These are phyloP conservation scores for Illadopsis cleaveri DNA, from an alignment of 2,113 vertebrate species.

Conservation along the genomic window DNA sequence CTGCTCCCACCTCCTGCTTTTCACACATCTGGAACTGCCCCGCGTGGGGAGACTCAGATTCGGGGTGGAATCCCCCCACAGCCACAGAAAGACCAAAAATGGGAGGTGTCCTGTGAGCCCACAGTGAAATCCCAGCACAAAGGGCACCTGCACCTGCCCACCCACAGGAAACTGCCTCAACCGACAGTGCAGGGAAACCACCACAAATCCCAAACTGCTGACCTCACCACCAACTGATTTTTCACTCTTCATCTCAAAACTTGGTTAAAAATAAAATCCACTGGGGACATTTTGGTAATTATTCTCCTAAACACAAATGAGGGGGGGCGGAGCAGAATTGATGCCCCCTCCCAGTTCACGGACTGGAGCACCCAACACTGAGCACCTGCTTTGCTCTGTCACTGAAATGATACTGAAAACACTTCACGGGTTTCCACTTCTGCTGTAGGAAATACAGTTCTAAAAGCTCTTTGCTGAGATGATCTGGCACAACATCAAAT, in stretches of 20 bases:
- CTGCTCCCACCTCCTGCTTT: not conserved
- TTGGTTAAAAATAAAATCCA: not conserved
- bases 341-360: rapidly evolving
- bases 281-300: not conserved
- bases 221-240: not conserved
- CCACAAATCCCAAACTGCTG: not conserved
- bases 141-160: not conserved
- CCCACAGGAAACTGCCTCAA: not conserved
- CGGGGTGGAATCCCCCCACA: not conserved
- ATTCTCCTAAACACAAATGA: not conserved
- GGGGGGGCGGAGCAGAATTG: not conserved
- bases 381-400: not conserved
- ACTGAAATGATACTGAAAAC: not conserved
- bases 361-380: not conserved
- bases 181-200: rapidly evolving
- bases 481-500: not conserved
- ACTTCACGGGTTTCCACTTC: not conserved
- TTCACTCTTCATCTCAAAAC: conserved; percentile 4
- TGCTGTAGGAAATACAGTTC: not conserved
- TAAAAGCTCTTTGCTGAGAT: not conserved
- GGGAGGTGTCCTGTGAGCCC: not conserved
- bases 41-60: rapidly evolving
- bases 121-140: rapidly evolving
- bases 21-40: not conserved
- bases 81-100: not conserved